Evolutionary conservation across 2,113 vertebrate species (phyloP).

Genomic region (Amphiprion percula): DNA sequence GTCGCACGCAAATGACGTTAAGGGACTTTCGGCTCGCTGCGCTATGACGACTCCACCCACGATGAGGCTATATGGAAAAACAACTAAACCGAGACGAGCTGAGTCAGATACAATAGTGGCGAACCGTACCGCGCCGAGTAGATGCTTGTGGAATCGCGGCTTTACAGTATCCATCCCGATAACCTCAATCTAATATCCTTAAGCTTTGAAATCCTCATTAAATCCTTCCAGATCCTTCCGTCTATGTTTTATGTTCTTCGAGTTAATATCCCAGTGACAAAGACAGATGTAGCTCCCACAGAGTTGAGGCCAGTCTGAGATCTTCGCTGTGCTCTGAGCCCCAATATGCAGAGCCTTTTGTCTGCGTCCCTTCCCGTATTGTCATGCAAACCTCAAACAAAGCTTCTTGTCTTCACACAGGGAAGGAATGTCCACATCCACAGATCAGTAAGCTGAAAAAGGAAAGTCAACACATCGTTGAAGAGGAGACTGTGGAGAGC

Average conservation of each 20-base stretch:
- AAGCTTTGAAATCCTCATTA: background rate
- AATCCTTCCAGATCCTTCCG: background rate
- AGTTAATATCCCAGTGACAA: background rate
- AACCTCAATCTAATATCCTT: background rate
- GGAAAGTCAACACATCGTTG: constrained; percentile 49
- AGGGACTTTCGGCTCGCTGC: no score
- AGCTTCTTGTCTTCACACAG: constrained; percentile 41
- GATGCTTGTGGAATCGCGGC: no score
- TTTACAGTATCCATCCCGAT: constrained; percentile 48
- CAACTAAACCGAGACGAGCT: no score
- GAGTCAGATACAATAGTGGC: no score
- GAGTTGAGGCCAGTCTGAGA: background rate
- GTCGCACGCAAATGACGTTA: no score
- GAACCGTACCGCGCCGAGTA: no score
- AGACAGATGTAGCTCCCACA: constrained; percentile 6
- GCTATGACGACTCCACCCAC: no score
- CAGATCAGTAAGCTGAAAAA: constrained; percentile 38
- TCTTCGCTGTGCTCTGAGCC: constrained; percentile 13
- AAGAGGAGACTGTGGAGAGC: constrained; percentile 22
- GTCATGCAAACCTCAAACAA: constrained; percentile 55
- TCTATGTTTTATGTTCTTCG: background rate
- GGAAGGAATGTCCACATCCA: constrained; percentile 61
- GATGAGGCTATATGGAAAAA: no score
- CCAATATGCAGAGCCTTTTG: constrained; percentile 31
- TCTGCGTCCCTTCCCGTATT: constrained; percentile 40